Base-by-base conservation (phyloP, 2,888 invertebrate species). In the Adelphocoris suturalis region DNA sequence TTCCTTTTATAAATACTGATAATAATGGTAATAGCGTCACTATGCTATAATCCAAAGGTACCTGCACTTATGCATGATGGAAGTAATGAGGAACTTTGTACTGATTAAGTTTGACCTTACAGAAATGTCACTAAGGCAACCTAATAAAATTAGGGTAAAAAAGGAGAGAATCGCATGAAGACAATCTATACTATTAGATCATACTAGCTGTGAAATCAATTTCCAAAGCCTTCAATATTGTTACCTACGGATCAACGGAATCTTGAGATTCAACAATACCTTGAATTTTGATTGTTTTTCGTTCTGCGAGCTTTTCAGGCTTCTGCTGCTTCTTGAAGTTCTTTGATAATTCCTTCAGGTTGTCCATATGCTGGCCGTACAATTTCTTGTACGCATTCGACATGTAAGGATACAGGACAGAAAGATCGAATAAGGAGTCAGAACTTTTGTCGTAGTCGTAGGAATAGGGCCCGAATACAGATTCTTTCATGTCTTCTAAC, bases 301-400 rank as follows among this genome's bases (percentile, higher is more conserved):
- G 16, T 76, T 88, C 80, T 13, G 12, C 28, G 13, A 52, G 52
- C 16, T 88, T 85, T 55, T 13, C 52, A 4, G 52, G 9, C 19
- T 78, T 88, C 37, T 5, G 80, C 16, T 48, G 78, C 3, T 46
- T 52, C 13, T 68, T 88, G 76, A 78, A 78, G n/a, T 88, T 88
- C n/a, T 55, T 81, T 11, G 81, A 46, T n/a, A 91, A 82, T 13
- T 91, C 90, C 85, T 86, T 90, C n/a, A 90, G 61, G 86, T 86
- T 86, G 27, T 89, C 86, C 28, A 91, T 23, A 52, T 90, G 91
- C 28, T 90, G 90, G 37, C 81, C 90, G 89, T 91, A 91, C 14
- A 91, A 86, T n/a, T 89, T 89, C n/a, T 78, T 75, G 78, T 91
- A 91, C 3, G 90, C 91, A 37, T 84, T 86, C 5, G 90, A 91